Evolutionary conservation across 1,140 invertebrate genomes (phyloP).

Genomic region (Doryteuthis pealeii): DNA sequence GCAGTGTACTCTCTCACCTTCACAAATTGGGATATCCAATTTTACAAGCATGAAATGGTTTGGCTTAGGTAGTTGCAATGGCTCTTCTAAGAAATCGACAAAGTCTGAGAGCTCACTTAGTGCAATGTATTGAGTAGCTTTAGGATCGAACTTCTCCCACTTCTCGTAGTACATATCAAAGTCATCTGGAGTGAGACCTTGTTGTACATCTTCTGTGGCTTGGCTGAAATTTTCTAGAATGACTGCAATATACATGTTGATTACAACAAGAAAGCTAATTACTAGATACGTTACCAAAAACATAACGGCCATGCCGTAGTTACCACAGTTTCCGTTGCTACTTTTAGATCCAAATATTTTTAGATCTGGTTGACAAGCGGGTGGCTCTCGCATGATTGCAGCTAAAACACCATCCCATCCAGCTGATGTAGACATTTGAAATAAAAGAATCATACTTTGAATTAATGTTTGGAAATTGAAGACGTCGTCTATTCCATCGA

Average conservation of each 20-base stretch:
- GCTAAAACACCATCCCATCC: slow-evolving; percentile 96
- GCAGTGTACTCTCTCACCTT: slow-evolving; percentile 94
- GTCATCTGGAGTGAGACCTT: slow-evolving; percentile 96
- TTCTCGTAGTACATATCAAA: slow-evolving; percentile 99
- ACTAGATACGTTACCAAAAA: slow-evolving; percentile 95
- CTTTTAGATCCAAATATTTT: slow-evolving; percentile 77
- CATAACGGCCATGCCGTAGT: slow-evolving; percentile 87
- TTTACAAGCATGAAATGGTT: slow-evolving; percentile 99
- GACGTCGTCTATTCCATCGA: slow-evolving; percentile 90
- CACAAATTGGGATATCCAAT: slow-evolving; percentile 98
- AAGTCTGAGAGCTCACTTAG: slow-evolving; percentile 93
- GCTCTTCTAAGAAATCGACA: slow-evolving; percentile 73
- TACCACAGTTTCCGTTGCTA: slow-evolving; percentile 84
- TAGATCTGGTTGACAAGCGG: slow-evolving; percentile 66
- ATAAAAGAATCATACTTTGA: slow-evolving; percentile 95
- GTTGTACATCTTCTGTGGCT: slow-evolving; percentile 97
- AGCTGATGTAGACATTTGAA: slow-evolving; percentile 98
- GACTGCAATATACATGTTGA: slow-evolving; percentile 99
- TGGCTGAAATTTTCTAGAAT: slow-evolving; percentile 98
- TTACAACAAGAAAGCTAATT: slow-evolving; percentile 96
- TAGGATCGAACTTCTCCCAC: slow-evolving; percentile 97
- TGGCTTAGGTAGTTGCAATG: slow-evolving; percentile 86
- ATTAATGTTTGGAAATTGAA: slow-evolving; percentile 99
- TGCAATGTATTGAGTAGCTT: slow-evolving; percentile 94
- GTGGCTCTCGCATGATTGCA: slow-evolving; percentile 88